Evolutionary conservation across 2,888 invertebrate species (phyloP), one percentile per base, ranked within the genome.

Genomic region (Electrophaes corylata): DNA sequence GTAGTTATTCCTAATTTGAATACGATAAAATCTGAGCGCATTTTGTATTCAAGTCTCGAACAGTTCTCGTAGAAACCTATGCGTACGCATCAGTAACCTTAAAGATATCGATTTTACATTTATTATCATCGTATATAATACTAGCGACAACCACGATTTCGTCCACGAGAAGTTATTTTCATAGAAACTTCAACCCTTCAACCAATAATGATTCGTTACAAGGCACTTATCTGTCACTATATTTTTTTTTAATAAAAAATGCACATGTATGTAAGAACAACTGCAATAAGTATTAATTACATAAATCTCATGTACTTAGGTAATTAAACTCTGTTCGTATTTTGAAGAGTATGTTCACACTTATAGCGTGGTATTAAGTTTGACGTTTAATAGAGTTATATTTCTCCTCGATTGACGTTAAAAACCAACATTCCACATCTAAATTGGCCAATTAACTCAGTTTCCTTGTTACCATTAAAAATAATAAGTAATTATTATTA

Each of bases 381-480:
- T 39, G 10, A 41, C 40, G 40, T 20, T 19, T n/a, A 20, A 20
- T 10, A 41, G 5, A 41, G 40, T 5, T 16, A 26, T 48, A 49
- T 56, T 39, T 45, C 45, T 56, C 12, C n/a, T 16, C 39, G 50
- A 43, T 26, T 23, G 51, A 41, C 50, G 29, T 31, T n/a, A 49
- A 23, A 37, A 26, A 49, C 43, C 11, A 11, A 4, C 40, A 52
- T 47, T 31, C 40, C 31, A 16, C 19, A 14, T 49, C 44, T 48
- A 47, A 51, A 45, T 54, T 49, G 51, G 23, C 16, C 49, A 46
- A 57, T 57, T 52, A 52, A 20, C 33, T 20, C 29, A 19, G 37
- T 62, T 64, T 62, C 64, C 64, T 62, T 56, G 46, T 60, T 62
- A 62, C 50, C 48, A 67, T 63, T 59, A 51, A 61, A 63, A 40